A percentile compares a stretch with the other conserved stretches of the same genome.
These are phyloP conservation scores for Trilocha varians DNA, from an alignment of 2,888 invertebrate genomes.

Conservation along the genomic window DNA sequence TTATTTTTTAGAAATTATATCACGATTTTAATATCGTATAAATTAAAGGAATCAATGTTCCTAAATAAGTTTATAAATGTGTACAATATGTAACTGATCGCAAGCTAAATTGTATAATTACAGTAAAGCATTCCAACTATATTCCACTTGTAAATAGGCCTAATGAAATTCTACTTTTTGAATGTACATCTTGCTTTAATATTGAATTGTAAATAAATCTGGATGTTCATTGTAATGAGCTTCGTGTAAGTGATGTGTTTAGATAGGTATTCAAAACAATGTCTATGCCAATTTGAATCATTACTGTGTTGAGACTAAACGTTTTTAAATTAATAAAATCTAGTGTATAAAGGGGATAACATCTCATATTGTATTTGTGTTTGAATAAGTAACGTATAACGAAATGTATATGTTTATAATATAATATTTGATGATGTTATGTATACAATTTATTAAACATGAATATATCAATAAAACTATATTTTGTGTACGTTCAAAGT, in stretches of 20 bases:
- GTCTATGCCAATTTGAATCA: constrained; percentile 47
- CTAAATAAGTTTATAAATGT: constrained; percentile 51
- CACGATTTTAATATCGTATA: constrained; percentile 35
- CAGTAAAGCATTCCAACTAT: constrained; percentile 68
- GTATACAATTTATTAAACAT: constrained; percentile 75
- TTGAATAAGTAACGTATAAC: constrained; percentile 70
- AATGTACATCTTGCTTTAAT: constrained; percentile 63
- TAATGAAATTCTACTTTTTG: constrained; percentile 55
- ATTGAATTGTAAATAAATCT: constrained; percentile 61
- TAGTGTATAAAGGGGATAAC: constrained; percentile 62
- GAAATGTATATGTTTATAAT: constrained; percentile 74
- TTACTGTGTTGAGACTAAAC: constrained; percentile 54
- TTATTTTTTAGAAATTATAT: constrained; percentile 66
- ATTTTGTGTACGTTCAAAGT: constrained; percentile 70
- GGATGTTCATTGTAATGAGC: constrained; percentile 38
- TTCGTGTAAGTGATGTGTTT: constrained; percentile 27
- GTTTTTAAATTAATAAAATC: constrained; percentile 53
- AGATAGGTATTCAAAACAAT: background rate
- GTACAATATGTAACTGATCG: constrained; percentile 44
- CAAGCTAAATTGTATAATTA: constrained; percentile 50
- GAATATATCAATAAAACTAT: constrained; percentile 75
- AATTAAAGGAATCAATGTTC: constrained; percentile 61
- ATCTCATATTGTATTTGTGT: constrained; percentile 74
- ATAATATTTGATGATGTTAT: constrained; percentile 74
- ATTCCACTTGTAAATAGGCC: constrained; percentile 73